phyloP scores from a whole-genome alignment of 2,888 invertebrate genomes.

The Prosapia bicincta region DNA sequence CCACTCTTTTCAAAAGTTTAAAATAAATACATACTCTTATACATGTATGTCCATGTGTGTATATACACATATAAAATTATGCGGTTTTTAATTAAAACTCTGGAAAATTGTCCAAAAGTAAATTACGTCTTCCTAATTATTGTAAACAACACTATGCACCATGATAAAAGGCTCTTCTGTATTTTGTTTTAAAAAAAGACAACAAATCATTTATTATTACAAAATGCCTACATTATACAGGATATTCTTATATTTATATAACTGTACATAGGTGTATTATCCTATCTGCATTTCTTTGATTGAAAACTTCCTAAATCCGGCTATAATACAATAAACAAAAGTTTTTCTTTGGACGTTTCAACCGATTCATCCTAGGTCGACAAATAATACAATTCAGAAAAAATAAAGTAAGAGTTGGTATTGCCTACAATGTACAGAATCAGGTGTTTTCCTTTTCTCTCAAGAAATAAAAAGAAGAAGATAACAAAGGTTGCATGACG shows the following conservation, averaged over 20 bases:
- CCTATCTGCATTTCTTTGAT: not conserved
- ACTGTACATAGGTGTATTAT: not conserved
- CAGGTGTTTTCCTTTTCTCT: not conserved
- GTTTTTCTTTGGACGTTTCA: slow-evolving; percentile 2
- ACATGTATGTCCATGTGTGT: too few relatives aligned
- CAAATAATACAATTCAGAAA: not conserved
- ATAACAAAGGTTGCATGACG: slow-evolving; percentile 6
- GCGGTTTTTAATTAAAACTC: too few relatives aligned
- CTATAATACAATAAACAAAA: not conserved
- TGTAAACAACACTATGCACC: not conserved
- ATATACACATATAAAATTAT: too few relatives aligned
- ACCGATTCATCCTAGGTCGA: not conserved
- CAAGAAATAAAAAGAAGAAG: not conserved
- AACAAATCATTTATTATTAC: not conserved
- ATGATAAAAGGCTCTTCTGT: not conserved
- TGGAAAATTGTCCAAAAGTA: not conserved
- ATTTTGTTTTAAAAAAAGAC: not conserved
- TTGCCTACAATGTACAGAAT: not conserved
- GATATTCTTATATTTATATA: not conserved
- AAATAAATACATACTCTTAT: too few relatives aligned
- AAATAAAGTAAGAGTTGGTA: not conserved
- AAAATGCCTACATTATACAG: not conserved
- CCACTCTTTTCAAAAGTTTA: too few relatives aligned
- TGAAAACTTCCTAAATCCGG: not conserved
- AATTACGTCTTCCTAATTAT: not conserved